phyloP scores from a whole-genome alignment of 2,888 invertebrate genomes.

The Tetranychus piercei region DNA sequence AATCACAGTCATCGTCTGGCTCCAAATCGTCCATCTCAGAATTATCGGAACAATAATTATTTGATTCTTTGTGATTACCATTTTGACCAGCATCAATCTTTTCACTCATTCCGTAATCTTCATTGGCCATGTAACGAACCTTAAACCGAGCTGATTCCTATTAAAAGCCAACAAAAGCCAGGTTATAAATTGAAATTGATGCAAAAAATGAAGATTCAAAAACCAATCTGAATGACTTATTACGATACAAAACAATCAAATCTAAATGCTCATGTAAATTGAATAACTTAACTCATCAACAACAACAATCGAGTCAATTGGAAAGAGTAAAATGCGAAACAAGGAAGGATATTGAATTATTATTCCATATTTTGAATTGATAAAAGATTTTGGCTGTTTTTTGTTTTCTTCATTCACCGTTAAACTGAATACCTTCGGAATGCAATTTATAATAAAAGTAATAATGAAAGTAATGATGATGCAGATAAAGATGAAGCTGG shows the following conservation, averaged over 20 bases:
- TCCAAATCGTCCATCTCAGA: constrained; percentile 4
- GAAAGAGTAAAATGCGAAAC: background rate
- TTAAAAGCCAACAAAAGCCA: background rate
- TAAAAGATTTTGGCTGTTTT: background rate
- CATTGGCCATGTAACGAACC: background rate
- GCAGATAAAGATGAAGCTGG: background rate
- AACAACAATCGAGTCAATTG: background rate
- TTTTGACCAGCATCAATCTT: background rate
- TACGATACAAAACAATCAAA: background rate
- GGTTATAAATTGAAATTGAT: background rate
- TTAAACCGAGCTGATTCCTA: background rate
- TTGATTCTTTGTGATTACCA: background rate
- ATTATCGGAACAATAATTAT: background rate
- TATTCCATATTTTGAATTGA: too few relatives aligned
- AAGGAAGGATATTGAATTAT: background rate
- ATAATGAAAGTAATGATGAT: background rate
- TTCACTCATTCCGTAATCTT: background rate
- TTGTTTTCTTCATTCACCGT: background rate
- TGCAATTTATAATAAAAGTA: background rate
- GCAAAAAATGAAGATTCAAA: background rate
- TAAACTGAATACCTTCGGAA: background rate
- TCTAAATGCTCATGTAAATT: background rate
- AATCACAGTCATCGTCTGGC: constrained; percentile 4
- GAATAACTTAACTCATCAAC: background rate
- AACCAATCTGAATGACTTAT: background rate